These are phyloP conservation scores for Bubalus kerabau DNA, from an alignment of 2,113 vertebrate species.

Conservation along the genomic window DNA sequence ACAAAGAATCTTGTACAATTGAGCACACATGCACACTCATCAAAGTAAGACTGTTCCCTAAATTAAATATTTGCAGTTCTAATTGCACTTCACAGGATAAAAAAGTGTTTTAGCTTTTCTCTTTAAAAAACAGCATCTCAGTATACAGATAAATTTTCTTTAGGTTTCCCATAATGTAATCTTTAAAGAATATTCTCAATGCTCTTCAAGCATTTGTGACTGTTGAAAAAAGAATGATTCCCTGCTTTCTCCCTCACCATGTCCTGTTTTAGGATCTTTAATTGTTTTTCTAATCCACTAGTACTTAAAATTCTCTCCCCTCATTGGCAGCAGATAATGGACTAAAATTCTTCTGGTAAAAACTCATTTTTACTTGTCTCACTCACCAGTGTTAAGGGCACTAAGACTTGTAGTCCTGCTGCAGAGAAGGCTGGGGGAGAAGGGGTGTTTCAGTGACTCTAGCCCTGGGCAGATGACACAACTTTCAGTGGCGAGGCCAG, in stretches of 20 bases:
- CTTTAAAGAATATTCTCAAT: not conserved
- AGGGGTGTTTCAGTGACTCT: not conserved
- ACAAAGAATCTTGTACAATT: not conserved
- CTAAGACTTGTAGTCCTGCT: not conserved
- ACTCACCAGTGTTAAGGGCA: not conserved
- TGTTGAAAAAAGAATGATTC: not conserved
- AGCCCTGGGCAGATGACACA: not conserved
- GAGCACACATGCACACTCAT: accelerated
- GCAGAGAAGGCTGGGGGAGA: not conserved
- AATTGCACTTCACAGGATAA: not conserved
- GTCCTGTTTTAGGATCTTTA: not conserved
- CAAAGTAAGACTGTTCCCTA: not conserved
- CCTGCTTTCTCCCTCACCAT: not conserved
- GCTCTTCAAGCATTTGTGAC: not conserved
- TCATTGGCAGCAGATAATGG: not conserved
- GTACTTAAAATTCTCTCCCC: not conserved
- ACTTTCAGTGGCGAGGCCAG: not conserved
- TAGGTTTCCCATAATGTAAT: not conserved
- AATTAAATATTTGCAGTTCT: not conserved
- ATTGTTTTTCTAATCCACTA: not conserved
- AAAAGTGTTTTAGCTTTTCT: not conserved
- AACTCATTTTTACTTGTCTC: not conserved
- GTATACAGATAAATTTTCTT: not conserved
- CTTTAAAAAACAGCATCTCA: not conserved
- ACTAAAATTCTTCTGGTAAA: not conserved